Evolutionary conservation across 2,113 vertebrate species (phyloP), one percentile per base, ranked within the genome.

Genomic region (Oenanthe melanoleuca): DNA sequence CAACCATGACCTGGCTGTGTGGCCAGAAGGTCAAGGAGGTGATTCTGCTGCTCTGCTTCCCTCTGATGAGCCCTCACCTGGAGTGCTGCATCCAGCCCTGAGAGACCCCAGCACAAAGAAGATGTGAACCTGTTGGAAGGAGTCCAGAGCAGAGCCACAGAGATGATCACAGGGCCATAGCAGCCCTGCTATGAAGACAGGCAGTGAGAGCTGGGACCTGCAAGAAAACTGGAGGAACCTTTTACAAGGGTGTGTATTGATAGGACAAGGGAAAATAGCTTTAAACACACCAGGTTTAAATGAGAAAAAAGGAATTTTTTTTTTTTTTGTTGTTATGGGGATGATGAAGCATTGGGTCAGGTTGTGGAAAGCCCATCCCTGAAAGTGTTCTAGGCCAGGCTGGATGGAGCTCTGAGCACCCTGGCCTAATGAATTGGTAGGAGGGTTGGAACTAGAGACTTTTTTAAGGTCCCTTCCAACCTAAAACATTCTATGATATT

Each of bases 1-100:
- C 17, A 31, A 0, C 5, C 0, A 0, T 6, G 5, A 26, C 40
- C 34, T 34, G 17, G 21, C 40, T 56, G 40, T 4, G 2, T 47
- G 40, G 14, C 40, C 79, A 49, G 63, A 31, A 31, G 21, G 40
- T 34, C 12, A 2, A 42, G 14, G n/a, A 55, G 21, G 7, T 23
- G 55, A 42, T 75, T 47, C 61, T 83, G 31, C 49, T 6, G 1
- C 47, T 82, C 47, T 67, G 5, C n/a, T 69, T 34, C 61, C 25
- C 25, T 42, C 40, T 26, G 40, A 26, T 33, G 25, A 69, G 3
- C 15, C 47, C 13, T 53, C 38, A 11, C 12, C 49, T 45, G 49
- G 34, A 22, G 25, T 33, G 8, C 55, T 83, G 63, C 4, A 0
- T 49, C 22, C n/a, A 69, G 9, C 63, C 23, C 79, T 37, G 49